Evolutionary conservation across 2,888 invertebrate species (phyloP).

Genomic region (Abrostola triplasia): DNA sequence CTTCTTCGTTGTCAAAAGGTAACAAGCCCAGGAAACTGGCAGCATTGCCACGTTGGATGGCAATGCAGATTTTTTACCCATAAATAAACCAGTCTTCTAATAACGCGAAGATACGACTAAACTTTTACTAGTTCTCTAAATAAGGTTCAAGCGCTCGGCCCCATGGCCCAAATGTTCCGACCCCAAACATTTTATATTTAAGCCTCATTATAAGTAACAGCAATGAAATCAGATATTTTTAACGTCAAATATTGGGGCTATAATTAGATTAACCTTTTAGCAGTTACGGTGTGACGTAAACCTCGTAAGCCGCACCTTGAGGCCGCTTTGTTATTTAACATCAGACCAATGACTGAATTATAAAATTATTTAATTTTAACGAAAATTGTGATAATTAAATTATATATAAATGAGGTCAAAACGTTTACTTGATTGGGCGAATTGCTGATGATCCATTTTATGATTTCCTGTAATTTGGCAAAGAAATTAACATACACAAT

Average conservation of each 20-base stretch:
- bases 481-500: slow-evolving; percentile 22
- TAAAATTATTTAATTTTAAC: slow-evolving; percentile 21
- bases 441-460: slow-evolving; percentile 5
- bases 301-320: slow-evolving; percentile 22
- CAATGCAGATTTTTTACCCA: too few species aligned
- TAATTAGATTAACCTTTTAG: slow-evolving; percentile 39
- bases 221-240: slow-evolving; percentile 1
- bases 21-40: too few species aligned
- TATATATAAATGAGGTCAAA: slow-evolving; percentile 22
- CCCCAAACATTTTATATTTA: too few species aligned
- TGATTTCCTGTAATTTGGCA: slow-evolving; percentile 29
- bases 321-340: slow-evolving; percentile 26
- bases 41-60: too few species aligned
- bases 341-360: slow-evolving; percentile 22
- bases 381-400: slow-evolving; percentile 9
- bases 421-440: slow-evolving; percentile 28
- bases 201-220: neutral
- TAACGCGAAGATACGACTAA: too few species aligned
- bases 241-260: slow-evolving; percentile 1
- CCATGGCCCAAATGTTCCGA: too few species aligned
- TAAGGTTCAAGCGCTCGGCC: too few species aligned
- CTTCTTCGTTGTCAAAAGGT: too few species aligned
- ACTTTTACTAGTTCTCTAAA: too few species aligned
- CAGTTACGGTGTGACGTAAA: slow-evolving; percentile 24
- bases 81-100: too few species aligned